phyloP scores from a whole-genome alignment of 2,113 vertebrate genomes.

The Alces alces region DNA sequence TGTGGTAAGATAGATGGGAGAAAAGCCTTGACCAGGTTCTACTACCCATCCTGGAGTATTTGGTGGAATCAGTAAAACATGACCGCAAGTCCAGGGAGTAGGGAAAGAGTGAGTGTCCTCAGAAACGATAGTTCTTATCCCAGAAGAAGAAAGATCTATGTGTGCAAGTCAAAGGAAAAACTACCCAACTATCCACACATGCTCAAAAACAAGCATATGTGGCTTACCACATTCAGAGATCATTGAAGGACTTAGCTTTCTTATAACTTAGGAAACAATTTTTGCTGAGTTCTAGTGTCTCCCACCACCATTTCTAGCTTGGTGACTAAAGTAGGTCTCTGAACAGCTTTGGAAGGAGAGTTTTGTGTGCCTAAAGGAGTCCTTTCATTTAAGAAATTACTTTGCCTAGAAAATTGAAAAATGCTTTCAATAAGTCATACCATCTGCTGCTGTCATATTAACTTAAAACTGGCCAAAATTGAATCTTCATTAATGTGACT shows the following conservation, averaged over 20 bases:
- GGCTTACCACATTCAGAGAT: background rate
- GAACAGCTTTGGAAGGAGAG: slow-evolving; percentile 47
- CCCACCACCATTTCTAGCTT: background rate
- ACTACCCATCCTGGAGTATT: background rate
- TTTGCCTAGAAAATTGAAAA: slow-evolving; percentile 69
- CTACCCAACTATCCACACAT: too few relatives aligned
- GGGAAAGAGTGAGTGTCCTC: background rate
- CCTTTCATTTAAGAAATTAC: slow-evolving; percentile 71
- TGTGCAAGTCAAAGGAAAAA: background rate
- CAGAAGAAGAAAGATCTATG: background rate
- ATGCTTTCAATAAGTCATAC: slow-evolving; percentile 67
- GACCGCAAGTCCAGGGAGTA: background rate
- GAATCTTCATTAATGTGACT: slow-evolving; percentile 57
- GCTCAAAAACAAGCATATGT: background rate
- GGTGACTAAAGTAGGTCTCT: slow-evolving; percentile 32
- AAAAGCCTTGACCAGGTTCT: background rate
- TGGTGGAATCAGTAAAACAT: background rate
- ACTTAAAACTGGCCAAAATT: slow-evolving; percentile 63
- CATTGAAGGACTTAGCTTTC: background rate
- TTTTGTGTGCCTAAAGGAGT: slow-evolving; percentile 53
- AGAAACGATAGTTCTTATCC: background rate
- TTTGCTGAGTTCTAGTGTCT: background rate
- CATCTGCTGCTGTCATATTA: slow-evolving; percentile 69
- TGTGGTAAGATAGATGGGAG: too few relatives aligned
- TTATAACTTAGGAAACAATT: background rate